Percentiles rank a stretch among this genome's conserved stretches.
phyloP scores from a whole-genome alignment of 2,888 invertebrate genomes.

The Neocrepidodera transversa region DNA sequence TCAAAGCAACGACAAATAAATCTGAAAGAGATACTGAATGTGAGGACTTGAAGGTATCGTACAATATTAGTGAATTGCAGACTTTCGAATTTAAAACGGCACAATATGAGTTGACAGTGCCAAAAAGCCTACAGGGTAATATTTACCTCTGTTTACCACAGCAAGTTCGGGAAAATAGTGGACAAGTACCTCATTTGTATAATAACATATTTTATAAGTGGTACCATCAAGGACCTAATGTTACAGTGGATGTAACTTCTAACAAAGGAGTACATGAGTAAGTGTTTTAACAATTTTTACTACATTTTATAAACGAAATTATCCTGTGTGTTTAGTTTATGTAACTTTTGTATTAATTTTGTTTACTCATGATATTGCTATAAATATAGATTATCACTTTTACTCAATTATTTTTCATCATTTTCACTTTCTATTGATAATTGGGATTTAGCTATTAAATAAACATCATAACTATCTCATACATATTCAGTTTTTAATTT shows the following conservation, averaged over 20 bases:
- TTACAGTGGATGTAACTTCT: conserved; percentile 56
- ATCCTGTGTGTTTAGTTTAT: conserved; percentile 6
- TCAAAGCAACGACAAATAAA: conserved; percentile 51
- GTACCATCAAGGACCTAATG: conserved; percentile 64
- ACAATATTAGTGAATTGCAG: conserved; percentile 50
- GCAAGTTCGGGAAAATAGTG: conserved; percentile 51
- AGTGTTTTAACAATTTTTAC: conserved; percentile 12
- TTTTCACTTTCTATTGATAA: neutral
- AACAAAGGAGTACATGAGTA: conserved; percentile 16
- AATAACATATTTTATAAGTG: conserved; percentile 55
- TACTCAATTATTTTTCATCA: neutral
- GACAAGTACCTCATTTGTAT: conserved; percentile 59
- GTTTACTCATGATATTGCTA: conserved; percentile 10
- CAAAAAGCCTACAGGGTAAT: conserved; percentile 48
- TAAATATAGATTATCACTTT: neutral
- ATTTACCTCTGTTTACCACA: conserved; percentile 57
- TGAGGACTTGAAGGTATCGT: conserved; percentile 47
- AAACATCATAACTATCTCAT: too few species aligned
- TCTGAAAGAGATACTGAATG: conserved; percentile 50
- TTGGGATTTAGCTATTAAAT: neutral
- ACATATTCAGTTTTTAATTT: too few species aligned
- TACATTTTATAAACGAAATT: neutral
- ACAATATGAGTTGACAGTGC: conserved; percentile 51
- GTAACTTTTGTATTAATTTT: conserved; percentile 4
- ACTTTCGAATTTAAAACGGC: conserved; percentile 44